These are phyloP conservation scores for Mya arenaria DNA, from an alignment of 1,140 invertebrate genomes.

Conservation along the genomic window DNA sequence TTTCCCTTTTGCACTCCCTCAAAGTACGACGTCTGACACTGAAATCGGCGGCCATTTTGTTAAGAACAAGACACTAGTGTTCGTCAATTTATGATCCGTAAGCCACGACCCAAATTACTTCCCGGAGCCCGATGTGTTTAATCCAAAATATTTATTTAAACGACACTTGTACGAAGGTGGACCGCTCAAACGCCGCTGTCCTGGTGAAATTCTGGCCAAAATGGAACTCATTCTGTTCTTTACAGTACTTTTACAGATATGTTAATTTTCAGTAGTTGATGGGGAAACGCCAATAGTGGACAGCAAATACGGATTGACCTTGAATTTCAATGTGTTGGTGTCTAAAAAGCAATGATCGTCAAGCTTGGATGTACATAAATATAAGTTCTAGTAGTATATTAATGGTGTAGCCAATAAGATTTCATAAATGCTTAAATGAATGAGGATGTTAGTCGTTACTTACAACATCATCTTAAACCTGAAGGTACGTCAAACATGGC, in stretches of 20 bases:
- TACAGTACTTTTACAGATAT: conserved; percentile 86
- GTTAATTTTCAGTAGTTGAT: conserved; percentile 72
- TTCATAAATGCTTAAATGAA: too few relatives aligned
- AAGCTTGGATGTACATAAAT: too few relatives aligned
- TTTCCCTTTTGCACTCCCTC: conserved; percentile 77
- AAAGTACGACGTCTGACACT: conserved; percentile 77
- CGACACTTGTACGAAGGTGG: conserved; percentile 50
- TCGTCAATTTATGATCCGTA: conserved; percentile 75
- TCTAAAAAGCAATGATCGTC: background rate
- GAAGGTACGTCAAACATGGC: too few relatives aligned
- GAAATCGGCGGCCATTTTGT: conserved; percentile 69
- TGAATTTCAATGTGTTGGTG: conserved; percentile 69
- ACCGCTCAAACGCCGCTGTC: conserved; percentile 83
- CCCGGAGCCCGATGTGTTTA: conserved; percentile 69
- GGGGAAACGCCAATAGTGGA: conserved; percentile 69
- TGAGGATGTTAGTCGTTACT: too few relatives aligned
- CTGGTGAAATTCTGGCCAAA: conserved; percentile 88
- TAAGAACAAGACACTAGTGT: conserved; percentile 70
- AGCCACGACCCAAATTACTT: conserved; percentile 71
- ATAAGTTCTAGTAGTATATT: too few relatives aligned
- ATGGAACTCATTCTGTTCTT: conserved; percentile 88
- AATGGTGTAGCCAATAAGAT: too few relatives aligned
- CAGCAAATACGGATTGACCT: conserved; percentile 74
- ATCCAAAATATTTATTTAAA: conserved; percentile 74
- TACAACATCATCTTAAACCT: too few relatives aligned